Evolutionary conservation across 2,888 invertebrate species (phyloP).

Genomic region (Marronus borbonicus): DNA sequence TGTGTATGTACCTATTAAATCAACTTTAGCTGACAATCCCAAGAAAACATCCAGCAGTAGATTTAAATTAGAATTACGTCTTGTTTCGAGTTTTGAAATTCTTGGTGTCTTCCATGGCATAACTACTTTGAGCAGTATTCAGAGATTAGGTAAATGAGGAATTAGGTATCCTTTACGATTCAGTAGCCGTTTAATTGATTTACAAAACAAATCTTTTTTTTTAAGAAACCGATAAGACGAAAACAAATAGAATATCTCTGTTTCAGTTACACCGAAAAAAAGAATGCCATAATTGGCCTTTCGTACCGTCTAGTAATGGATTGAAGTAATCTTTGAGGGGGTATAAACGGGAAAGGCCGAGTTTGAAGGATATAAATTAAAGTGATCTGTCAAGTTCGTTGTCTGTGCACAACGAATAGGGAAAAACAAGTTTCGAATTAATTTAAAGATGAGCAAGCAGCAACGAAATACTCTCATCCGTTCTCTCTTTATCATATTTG

Average conservation of each 20-base stretch:
- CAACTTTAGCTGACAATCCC: too few species aligned
- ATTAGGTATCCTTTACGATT: too few species aligned
- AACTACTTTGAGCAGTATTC: too few species aligned
- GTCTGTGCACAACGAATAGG: constrained; percentile 11
- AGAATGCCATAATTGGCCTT: neutral
- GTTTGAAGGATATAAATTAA: constrained; percentile 30
- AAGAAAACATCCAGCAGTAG: too few species aligned
- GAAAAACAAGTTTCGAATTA: constrained; percentile 42
- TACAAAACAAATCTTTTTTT: too few species aligned
- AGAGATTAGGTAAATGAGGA: too few species aligned
- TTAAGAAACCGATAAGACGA: neutral
- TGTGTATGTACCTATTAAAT: too few species aligned
- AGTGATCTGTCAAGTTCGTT: constrained; percentile 41
- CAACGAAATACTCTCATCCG: constrained; percentile 23
- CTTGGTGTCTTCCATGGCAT: too few species aligned
- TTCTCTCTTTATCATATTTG: constrained; percentile 34
- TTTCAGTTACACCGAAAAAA: neutral
- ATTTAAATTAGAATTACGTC: too few species aligned
- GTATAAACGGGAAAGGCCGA: constrained; percentile 1
- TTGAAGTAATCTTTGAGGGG: constrained; percentile 24
- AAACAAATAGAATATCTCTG: neutral
- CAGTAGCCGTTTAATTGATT: too few species aligned
- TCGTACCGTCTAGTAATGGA: constrained; percentile 22
- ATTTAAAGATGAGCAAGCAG: constrained; percentile 42
- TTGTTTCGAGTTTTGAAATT: too few species aligned